Conservation (phyloP, 2,888 invertebrate species). For the Sphecodes monilicornis region DNA sequence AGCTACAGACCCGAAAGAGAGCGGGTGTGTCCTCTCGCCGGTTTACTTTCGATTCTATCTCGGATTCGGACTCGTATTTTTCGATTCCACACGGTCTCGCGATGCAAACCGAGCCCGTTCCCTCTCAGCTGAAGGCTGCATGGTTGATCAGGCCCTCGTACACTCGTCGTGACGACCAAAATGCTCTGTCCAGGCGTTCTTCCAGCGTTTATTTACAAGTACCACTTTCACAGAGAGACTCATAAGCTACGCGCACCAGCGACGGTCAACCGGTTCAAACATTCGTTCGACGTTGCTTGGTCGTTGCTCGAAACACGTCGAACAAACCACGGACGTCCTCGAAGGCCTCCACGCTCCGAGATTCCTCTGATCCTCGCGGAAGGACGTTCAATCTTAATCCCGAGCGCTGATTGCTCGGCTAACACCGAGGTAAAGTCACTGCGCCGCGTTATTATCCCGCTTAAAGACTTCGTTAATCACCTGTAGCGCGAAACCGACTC, state of each 20-base stretch:
- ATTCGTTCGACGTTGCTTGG: neutral
- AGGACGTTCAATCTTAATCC: neutral
- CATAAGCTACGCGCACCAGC: conserved; percentile 43
- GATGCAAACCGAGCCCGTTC: conserved; percentile 23
- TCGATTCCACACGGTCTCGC: neutral
- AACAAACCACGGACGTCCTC: neutral
- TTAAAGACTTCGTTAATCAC: conserved; percentile 56
- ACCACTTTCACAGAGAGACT: conserved; percentile 50
- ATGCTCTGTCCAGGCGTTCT: conserved; percentile 52
- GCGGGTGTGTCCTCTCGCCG: neutral
- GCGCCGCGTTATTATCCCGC: neutral
- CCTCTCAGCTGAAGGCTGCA: conserved; percentile 79
- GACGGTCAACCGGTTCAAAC: conserved; percentile 34
- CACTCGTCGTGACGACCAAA: conserved; percentile 63
- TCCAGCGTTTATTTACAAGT: conserved; percentile 58
- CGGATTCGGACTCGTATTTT: neutral
- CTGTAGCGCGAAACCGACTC: conserved; percentile 43
- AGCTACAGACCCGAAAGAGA: neutral
- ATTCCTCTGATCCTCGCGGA: neutral
- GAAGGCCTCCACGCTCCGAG: neutral
- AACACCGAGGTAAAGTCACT: neutral
- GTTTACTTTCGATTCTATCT: neutral
- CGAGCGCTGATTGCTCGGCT: neutral
- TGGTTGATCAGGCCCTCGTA: conserved; percentile 79
- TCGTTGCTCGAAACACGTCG: neutral